These are phyloP conservation scores for Agrilus cyanescens DNA, from an alignment of 2,888 invertebrate genomes.

Conservation along the genomic window DNA sequence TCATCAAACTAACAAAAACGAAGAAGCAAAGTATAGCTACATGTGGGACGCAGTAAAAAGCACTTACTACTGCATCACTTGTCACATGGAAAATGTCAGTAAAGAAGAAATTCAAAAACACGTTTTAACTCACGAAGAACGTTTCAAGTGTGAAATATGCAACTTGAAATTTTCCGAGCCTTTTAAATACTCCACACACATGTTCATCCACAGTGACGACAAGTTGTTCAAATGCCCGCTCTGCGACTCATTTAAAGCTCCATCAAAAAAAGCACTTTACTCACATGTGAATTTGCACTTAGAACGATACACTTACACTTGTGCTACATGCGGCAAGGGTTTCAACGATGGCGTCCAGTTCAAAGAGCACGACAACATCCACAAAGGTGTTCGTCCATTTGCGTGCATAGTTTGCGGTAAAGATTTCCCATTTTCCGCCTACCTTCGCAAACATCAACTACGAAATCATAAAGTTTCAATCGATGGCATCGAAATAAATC, in stretches of 20 bases:
- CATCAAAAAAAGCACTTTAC: not conserved
- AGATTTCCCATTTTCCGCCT: slow-evolving; percentile 37
- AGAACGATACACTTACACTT: slow-evolving; percentile 7
- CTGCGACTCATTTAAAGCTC: slow-evolving; percentile 5
- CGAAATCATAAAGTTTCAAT: slow-evolving; percentile 29
- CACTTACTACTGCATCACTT: no score
- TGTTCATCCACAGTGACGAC: slow-evolving; percentile 4
- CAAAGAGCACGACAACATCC: slow-evolving; percentile 44
- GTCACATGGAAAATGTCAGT: no score
- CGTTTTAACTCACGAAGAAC: no score
- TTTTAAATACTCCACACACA: slow-evolving; percentile 12
- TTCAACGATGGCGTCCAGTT: slow-evolving; percentile 42
- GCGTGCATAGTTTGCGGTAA: slow-evolving; percentile 42
- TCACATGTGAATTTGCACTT: slow-evolving; percentile 3
- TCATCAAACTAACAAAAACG: no score
- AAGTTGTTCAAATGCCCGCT: slow-evolving; percentile 8
- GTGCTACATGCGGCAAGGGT: slow-evolving; percentile 36
- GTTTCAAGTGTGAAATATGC: no score
- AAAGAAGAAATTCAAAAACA: no score
- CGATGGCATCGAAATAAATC: slow-evolving; percentile 34
- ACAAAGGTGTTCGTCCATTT: slow-evolving; percentile 39
- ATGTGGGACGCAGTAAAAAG: no score
- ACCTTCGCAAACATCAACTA: slow-evolving; percentile 25
- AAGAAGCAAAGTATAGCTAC: no score
- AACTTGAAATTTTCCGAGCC: slow-evolving; percentile 12